Evolutionary conservation across 2,113 vertebrate species (phyloP).

Genomic region (Pseudonaja textilis): DNA sequence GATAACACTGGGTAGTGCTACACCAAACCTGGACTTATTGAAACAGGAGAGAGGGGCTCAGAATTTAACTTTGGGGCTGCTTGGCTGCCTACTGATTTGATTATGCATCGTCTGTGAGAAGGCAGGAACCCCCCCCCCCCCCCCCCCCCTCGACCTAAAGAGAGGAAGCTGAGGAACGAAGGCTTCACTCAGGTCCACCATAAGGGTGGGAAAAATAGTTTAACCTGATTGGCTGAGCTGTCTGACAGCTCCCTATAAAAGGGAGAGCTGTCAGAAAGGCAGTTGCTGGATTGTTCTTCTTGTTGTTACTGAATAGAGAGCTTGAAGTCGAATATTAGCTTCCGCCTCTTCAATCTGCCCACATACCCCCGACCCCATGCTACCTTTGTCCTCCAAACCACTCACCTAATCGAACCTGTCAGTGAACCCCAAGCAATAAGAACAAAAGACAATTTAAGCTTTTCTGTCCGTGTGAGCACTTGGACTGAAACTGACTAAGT

Average conservation of each 20-base stretch:
- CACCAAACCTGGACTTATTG: background rate
- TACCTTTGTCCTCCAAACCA: background rate
- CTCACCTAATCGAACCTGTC: background rate
- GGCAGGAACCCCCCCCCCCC: background rate
- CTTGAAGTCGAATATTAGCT: too few relatives aligned
- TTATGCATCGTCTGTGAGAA: background rate
- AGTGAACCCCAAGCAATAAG: background rate
- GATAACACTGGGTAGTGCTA: background rate
- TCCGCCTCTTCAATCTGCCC: too few relatives aligned
- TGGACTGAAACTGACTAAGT: background rate
- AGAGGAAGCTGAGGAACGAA: too few relatives aligned
- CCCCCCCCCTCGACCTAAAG: too few relatives aligned
- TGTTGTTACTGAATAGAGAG: too few relatives aligned
- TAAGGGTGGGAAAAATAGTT: too few relatives aligned
- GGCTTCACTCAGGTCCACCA: too few relatives aligned
- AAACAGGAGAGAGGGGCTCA: background rate
- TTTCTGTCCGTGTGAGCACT: background rate
- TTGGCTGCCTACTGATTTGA: background rate
- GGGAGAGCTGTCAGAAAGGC: too few relatives aligned
- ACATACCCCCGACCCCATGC: background rate
- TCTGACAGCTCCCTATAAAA: too few relatives aligned
- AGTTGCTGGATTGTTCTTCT: too few relatives aligned
- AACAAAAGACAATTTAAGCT: background rate
- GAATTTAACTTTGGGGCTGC: background rate
- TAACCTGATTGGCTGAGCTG: too few relatives aligned